phyloP scores from a whole-genome alignment of 1,140 invertebrate species.

The Capitella teleta region DNA sequence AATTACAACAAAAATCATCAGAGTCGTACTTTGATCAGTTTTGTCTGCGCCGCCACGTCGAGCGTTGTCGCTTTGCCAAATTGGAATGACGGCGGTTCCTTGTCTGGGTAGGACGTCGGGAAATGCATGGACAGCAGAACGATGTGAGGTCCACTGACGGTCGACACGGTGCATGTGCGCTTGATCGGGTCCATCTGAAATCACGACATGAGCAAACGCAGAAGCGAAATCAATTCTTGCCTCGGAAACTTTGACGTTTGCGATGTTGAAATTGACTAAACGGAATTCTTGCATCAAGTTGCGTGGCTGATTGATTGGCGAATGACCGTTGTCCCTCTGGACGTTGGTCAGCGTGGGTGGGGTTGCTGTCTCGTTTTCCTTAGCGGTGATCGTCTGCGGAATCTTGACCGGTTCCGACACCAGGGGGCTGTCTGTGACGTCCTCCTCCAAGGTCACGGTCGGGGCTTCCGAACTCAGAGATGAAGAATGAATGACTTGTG shows the following conservation, averaged over 20 bases:
- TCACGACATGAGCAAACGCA: no score
- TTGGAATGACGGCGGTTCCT: constrained; percentile 59
- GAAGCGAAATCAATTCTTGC: no score
- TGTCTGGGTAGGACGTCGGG: constrained; percentile 64
- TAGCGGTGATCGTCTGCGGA: no score
- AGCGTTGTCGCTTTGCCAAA: constrained; percentile 45
- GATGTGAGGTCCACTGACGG: constrained; percentile 43
- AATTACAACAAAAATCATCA: not conserved
- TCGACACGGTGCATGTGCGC: constrained; percentile 58
- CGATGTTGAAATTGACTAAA: constrained; percentile 72
- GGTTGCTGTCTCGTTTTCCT: no score
- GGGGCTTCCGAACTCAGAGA: no score
- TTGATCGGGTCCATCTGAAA: not conserved
- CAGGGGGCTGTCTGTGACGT: no score
- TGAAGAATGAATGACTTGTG: no score
- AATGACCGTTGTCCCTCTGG: constrained; percentile 1
- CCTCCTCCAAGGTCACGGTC: no score
- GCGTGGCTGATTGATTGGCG: constrained; percentile 22
- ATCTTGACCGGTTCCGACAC: no score
- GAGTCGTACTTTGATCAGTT: constrained; percentile 13
- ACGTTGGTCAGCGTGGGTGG: not conserved
- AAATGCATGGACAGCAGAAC: constrained; percentile 68
- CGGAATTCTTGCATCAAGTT: constrained; percentile 74
- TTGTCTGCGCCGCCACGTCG: constrained; percentile 17
- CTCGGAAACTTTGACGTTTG: constrained; percentile 61